A percentile compares a stretch with the other conserved stretches of the same genome.
These are phyloP conservation scores for Sialia sialis DNA, from an alignment of 2,113 vertebrate genomes.

Conservation along the genomic window DNA sequence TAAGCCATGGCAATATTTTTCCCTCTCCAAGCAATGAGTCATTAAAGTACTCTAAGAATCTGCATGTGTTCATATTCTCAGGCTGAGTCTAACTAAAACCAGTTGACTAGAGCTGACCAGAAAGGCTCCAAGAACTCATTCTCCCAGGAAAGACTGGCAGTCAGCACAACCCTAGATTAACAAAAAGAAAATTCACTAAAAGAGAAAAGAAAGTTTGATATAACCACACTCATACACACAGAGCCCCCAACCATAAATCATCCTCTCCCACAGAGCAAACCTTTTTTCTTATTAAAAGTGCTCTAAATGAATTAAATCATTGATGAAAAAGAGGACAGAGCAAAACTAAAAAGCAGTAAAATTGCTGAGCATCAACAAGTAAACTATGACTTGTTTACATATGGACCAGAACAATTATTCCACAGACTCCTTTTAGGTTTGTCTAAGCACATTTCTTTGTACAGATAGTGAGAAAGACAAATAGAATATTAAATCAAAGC, in stretches of 20 bases:
- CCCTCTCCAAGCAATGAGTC: neutral
- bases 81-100: neutral
- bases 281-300: neutral
- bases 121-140: rapidly evolving
- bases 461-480: neutral
- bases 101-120: neutral
- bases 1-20: neutral
- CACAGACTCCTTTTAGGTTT: neutral
- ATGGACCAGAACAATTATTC: neutral
- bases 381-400: neutral
- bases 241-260: neutral
- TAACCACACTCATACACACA: neutral
- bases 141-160: neutral
- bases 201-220: neutral
- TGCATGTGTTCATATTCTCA: rapidly evolving
- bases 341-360: neutral
- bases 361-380: neutral
- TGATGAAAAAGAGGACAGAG: neutral
- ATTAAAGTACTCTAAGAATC: neutral
- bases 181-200: neutral
- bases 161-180: neutral
- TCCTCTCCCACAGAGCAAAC: neutral
- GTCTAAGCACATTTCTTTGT: neutral
- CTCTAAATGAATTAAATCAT: neutral
- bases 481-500: neutral